Base-by-base conservation (phyloP, 1,140 invertebrate genomes). In the Penaeus chinensis region DNA sequence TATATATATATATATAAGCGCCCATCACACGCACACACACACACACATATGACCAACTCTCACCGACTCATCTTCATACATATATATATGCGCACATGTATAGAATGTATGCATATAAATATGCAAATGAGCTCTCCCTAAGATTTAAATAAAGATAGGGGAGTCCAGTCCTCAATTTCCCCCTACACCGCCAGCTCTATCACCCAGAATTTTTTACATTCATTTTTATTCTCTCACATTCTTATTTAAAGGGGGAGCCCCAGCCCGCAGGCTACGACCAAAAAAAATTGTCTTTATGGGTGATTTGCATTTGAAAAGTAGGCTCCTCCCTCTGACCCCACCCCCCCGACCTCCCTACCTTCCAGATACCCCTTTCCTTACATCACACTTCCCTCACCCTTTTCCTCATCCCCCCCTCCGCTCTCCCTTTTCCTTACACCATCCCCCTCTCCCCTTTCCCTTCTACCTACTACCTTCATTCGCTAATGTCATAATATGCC, bases 71-170 rank as follows among this genome's bases (percentile, higher is more conserved):
- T 71, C n/a, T 32, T 8, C n/a, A n/a, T 71, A 71, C 66, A 32
- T 71, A 71, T 24, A 71, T 71, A 71, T 32, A 71, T 32, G 32
- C 66, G 32, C 66, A 71, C 32, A 71, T 20, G 32, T 71, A 71
- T 71, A 71, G 54, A 54, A 54, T 71, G 32, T 32, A 71, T 71
- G 32, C 66, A 71, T 71, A 71, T 71, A 71, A 71, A 71, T 32
- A 71, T 71, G 66, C n/a, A 71, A 71, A 24, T 32, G n/a, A 24
- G 66, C n/a, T 32, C 32, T 71, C 66, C n/a, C 66, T 71, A 54
- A 54, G 54, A 54, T 54, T 54, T 54, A 54, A 54, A 54, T 54
- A 54, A 54, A 54, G 54, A 54, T 54, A 54, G 54, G 54, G 54
- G 54, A 54, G 54, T 54, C 54, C 54, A 54, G 54, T 54, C 54